Conservation (phyloP, 1,140 invertebrate genomes). For the Oncopodura yosiiana region DNA sequence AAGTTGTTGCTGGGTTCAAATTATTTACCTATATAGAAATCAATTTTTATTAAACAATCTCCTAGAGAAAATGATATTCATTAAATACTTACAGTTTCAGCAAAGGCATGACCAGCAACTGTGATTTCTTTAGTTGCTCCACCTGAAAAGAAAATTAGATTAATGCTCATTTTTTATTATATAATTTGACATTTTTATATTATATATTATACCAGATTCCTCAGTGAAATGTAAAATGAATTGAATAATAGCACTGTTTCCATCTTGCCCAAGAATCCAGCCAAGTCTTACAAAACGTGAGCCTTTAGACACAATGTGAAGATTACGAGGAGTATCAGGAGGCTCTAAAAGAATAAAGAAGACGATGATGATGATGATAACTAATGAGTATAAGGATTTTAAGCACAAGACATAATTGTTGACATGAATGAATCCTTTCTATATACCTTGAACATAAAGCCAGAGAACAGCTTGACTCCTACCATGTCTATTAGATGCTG, state of each 20-base stretch:
- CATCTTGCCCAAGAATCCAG: constrained; percentile 38
- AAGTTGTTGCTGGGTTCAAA: constrained; percentile 45
- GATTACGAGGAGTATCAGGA: constrained; percentile 33
- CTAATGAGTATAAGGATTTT: too few species aligned
- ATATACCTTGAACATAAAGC: constrained; percentile 27
- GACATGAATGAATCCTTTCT: not conserved
- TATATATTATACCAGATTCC: constrained; percentile 33
- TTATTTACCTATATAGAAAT: too few species aligned
- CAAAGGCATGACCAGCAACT: constrained; percentile 17
- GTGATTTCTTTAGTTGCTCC: not conserved
- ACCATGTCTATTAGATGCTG: constrained; percentile 35
- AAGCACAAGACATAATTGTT: too few species aligned
- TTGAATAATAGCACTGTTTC: constrained; percentile 45
- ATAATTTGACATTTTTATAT: too few species aligned
- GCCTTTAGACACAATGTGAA: constrained; percentile 33
- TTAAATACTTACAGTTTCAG: constrained; percentile 53
- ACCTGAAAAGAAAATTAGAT: not conserved
- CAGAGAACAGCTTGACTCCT: constrained; percentile 17
- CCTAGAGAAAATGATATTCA: too few species aligned
- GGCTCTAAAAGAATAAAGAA: too few species aligned
- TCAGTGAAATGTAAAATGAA: constrained; percentile 41
- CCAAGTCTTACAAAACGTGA: constrained; percentile 35
- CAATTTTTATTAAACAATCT: too few species aligned
- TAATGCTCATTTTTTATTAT: too few species aligned
- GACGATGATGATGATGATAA: too few species aligned